Evolutionary conservation across 2,888 invertebrate genomes (phyloP), one percentile per base, ranked within the genome.

Genomic region (Caenorhabditis sp.): DNA sequence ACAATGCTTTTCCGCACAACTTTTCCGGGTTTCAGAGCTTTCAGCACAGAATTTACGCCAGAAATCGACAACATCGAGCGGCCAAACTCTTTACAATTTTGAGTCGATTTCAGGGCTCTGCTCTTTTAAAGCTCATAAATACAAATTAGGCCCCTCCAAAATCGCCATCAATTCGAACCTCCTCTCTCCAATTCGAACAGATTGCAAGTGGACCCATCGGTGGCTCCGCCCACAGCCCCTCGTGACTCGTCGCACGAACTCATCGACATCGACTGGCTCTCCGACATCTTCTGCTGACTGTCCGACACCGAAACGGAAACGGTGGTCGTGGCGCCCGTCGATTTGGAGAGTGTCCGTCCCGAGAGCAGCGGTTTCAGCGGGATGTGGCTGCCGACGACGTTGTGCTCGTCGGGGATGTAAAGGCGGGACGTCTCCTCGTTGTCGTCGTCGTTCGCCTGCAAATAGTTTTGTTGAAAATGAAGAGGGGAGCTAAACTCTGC

Each of bases 181-280:
- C 79, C 81, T 41, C 73, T 66, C 22, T 61, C 56, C 11, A 76
- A 68, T 6, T 79, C 72, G 56, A 76, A 82, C 27, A 82, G 58
- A 70, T 82, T 82, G 50, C 80, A 80, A 22, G 81, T 80, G 8
- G 78, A 82, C 8, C 81, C 81, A 56, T 80, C 76, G 27, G 58
- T 53, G 0, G 7, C 27, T 5, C 5, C 24, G 7, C 30, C 32
- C 8, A 7, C 22, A 9, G 9, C 27, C 20, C 45, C 43, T 37
- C 56, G 2, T 20, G 20, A 59, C 56, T 17, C 70, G 72, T 22
- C 45, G 50, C 15, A 41, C 62, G 35, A 65, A 53, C 56, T 78
- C 76, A 39, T 78, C 76, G 52, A 58, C 71, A 52, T 73, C 61
- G 66, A 76, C 66, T 37, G 35, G 17, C 37, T 37, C 20, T n/a